Conservation (phyloP, 2,113 vertebrate genomes). For the Opisthocomus hoazin region DNA sequence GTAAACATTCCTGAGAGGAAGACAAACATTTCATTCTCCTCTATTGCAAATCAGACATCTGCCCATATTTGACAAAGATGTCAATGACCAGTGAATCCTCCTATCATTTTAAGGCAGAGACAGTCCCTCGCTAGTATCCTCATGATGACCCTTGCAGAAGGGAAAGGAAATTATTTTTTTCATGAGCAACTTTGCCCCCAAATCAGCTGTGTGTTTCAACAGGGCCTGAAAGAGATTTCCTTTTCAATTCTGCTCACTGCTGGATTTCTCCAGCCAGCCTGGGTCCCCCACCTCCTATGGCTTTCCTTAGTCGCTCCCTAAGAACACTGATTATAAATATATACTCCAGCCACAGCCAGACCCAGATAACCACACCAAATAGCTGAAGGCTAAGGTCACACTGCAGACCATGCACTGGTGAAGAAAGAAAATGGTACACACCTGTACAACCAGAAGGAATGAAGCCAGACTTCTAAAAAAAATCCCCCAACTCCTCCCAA, state of each 20-base stretch:
- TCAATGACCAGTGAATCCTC: background rate
- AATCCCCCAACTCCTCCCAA: background rate
- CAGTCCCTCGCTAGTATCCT: background rate
- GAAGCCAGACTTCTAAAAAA: background rate
- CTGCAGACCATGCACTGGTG: background rate
- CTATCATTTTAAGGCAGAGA: background rate
- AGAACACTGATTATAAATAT: background rate
- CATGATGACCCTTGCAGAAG: background rate
- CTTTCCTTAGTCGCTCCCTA: background rate
- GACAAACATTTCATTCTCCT: background rate
- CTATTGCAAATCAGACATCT: background rate
- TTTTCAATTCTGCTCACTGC: background rate
- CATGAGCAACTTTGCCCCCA: background rate
- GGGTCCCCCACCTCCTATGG: background rate
- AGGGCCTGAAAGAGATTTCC: background rate
- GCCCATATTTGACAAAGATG: background rate
- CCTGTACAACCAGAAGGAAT: background rate
- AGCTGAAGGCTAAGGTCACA: background rate
- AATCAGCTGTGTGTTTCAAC: background rate
- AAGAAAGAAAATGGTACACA: background rate
- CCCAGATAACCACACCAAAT: background rate
- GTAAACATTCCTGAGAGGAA: slow-evolving; percentile 88
- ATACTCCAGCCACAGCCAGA: background rate
- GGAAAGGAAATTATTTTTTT: background rate
- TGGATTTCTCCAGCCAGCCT: background rate